Conservation (phyloP, 2,113 vertebrate genomes). For the Astatoreochromis straeleni region DNA sequence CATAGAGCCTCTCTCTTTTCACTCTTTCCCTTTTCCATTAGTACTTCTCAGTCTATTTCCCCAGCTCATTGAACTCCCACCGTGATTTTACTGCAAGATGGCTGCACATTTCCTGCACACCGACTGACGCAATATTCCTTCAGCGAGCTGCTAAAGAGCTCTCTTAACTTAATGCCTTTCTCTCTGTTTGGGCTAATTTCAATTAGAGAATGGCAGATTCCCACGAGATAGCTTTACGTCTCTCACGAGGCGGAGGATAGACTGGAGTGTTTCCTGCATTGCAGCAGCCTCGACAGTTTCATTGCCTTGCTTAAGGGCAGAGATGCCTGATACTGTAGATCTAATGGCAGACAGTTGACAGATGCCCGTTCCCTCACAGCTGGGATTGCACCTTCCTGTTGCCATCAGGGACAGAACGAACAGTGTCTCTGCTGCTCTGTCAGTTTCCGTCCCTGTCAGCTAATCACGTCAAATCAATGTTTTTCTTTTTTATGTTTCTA, state of each 20-base stretch:
- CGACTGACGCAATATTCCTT: not conserved
- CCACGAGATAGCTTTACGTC: not conserved
- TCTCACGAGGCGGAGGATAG: not conserved
- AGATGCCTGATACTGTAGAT: not conserved
- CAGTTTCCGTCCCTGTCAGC: not conserved
- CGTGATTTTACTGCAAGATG: slow-evolving; percentile 3
- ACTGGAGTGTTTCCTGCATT: not conserved
- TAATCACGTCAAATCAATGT: not conserved
- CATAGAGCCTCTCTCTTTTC: not conserved
- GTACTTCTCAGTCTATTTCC: slow-evolving; percentile 2
- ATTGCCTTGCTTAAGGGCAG: not conserved
- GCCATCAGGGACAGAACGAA: not conserved
- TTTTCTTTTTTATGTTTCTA: not conserved
- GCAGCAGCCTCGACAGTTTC: not conserved
- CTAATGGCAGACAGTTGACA: not conserved
- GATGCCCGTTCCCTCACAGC: not conserved
- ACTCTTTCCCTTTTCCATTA: not conserved
- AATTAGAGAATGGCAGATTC: not conserved
- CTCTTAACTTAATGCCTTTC: not conserved
- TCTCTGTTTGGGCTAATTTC: slow-evolving; percentile 16
- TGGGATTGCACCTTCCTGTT: not conserved
- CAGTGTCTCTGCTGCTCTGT: not conserved
- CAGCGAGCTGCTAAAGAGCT: not conserved
- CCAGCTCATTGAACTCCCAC: not conserved
- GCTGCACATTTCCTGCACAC: not conserved